These are phyloP conservation scores for Carettochelys insculpta DNA, from an alignment of 2,113 vertebrate genomes.

Conservation along the genomic window DNA sequence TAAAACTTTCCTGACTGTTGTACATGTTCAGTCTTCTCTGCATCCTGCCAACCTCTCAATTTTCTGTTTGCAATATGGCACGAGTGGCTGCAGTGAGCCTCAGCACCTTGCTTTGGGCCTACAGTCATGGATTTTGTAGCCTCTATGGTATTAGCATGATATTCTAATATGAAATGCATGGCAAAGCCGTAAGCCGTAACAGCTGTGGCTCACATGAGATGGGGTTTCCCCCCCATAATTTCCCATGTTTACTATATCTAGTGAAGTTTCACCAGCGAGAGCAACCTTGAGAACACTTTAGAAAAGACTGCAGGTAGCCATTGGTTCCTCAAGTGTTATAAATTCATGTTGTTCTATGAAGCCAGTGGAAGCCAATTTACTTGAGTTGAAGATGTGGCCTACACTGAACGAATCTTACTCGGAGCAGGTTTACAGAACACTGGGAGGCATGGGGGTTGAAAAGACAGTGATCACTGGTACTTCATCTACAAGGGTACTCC, in stretches of 20 bases:
- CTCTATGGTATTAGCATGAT: neutral
- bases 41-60: neutral
- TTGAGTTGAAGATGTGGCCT: neutral
- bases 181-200: neutral
- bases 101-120: neutral
- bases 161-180: neutral
- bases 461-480: neutral
- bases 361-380: neutral
- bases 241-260: neutral
- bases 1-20: neutral
- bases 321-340: neutral
- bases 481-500: neutral
- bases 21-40: neutral
- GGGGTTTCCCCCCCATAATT: neutral
- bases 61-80: neutral
- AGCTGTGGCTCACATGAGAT: neutral
- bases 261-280: neutral
- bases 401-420: neutral
- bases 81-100: neutral
- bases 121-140: neutral
- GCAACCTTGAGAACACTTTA: neutral
- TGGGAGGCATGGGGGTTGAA: accelerated
- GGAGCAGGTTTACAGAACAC: accelerated
- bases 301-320: neutral
- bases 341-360: neutral